Percentiles rank a stretch among this genome's conserved stretches.
Evolutionary conservation across 2,113 vertebrate species (phyloP).

Genomic region (Platysteira castanea): DNA sequence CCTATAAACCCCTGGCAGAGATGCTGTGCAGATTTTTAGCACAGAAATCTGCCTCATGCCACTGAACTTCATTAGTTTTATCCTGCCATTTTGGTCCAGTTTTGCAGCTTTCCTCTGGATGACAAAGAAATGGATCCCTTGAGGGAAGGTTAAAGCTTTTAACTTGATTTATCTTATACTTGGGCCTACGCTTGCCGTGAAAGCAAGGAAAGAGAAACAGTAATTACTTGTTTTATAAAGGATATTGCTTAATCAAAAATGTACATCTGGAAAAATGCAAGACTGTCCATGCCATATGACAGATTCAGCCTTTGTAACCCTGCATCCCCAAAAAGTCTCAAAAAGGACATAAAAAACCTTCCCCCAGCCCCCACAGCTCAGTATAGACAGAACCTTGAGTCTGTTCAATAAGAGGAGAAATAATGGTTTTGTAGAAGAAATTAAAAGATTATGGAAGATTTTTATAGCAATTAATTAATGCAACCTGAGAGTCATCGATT

Average conservation of each 20-base stretch:
- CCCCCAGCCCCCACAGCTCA: rapidly evolving
- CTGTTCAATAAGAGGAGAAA: neutral
- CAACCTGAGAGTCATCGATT: constrained; percentile 31
- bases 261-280: neutral
- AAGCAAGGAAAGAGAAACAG: neutral
- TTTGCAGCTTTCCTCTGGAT: neutral
- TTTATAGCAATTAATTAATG: constrained; percentile 45
- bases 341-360: neutral
- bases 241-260: neutral
- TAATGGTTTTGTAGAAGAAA: neutral
- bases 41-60: constrained; percentile 9
- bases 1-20: constrained; percentile 2
- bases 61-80: constrained; percentile 29
- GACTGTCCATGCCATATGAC: neutral
- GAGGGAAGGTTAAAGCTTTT: neutral
- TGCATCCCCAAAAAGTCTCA: neutral
- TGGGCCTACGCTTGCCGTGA: neutral
- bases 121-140: neutral
- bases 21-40: neutral
- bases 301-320: neutral
- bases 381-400: neutral
- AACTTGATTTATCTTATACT: neutral
- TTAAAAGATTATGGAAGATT: neutral
- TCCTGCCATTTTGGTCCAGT: neutral
- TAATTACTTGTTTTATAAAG: neutral